Evolutionary conservation across 2,113 vertebrate species (phyloP).

Genomic region (Menura novaehollandiae): DNA sequence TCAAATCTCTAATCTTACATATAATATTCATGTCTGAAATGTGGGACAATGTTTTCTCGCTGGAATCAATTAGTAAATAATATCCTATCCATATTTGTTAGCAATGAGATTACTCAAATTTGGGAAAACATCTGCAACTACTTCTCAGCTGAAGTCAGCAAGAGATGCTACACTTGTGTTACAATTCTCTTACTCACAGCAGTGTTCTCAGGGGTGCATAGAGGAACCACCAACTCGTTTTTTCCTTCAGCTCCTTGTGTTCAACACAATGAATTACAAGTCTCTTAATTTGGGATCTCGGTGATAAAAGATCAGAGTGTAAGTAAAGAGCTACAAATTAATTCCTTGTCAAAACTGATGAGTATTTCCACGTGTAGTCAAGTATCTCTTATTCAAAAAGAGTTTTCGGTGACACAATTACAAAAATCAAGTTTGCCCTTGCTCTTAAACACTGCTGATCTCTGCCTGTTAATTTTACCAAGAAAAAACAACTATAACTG

Average conservation of each 20-base stretch:
- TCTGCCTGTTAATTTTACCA: background rate
- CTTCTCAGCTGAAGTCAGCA: background rate
- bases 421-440: background rate
- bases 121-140: background rate
- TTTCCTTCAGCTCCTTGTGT: background rate
- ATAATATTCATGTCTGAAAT: background rate
- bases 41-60: background rate
- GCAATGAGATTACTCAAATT: background rate
- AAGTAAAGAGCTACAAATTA: background rate
- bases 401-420: background rate
- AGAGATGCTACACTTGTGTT: background rate
- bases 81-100: fast-evolving
- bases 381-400: background rate
- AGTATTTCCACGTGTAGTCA: background rate
- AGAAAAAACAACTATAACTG: background rate
- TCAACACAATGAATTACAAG: background rate
- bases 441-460: background rate
- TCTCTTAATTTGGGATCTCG: background rate
- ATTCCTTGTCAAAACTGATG: background rate
- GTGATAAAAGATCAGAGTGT: background rate
- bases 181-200: background rate
- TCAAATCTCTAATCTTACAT: background rate
- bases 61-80: background rate
- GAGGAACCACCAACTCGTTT: background rate
- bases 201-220: background rate